These are phyloP conservation scores for Bradypodion pumilum DNA, from an alignment of 2,797 vertebrate species.

Conservation along the genomic window DNA sequence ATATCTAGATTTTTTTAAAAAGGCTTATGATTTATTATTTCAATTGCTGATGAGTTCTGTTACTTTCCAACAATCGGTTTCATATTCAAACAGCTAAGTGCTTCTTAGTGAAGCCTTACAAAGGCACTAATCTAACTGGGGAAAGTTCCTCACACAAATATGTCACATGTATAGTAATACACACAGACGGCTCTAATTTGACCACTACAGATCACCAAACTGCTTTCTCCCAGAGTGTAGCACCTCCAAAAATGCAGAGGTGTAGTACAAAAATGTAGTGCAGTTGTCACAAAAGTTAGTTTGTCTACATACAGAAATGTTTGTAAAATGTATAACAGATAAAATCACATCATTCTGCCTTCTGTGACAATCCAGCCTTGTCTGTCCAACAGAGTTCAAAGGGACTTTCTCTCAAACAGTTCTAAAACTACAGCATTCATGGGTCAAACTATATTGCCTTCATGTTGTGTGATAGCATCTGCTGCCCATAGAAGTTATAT, in stretches of 20 bases:
- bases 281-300: too few relatives aligned
- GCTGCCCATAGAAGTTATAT: background rate
- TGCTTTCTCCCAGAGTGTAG: background rate
- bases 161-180: background rate
- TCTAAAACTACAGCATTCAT: background rate
- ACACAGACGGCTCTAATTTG: background rate
- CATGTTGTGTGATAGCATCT: background rate
- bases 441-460: background rate
- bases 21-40: background rate
- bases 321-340: background rate
- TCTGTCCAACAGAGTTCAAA: background rate
- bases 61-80: background rate
- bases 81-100: background rate
- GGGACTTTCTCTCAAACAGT: background rate
- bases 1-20: background rate
- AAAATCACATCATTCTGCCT: background rate
- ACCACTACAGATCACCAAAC: background rate
- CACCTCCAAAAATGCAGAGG: background rate
- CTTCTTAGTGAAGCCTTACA: background rate
- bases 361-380: background rate
- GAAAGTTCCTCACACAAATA: background rate
- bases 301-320: background rate
- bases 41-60: too few relatives aligned
- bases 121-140: background rate
- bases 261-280: background rate